These are phyloP conservation scores for Xerus rutilus DNA, from an alignment of 2,797 vertebrate genomes.

Conservation along the genomic window DNA sequence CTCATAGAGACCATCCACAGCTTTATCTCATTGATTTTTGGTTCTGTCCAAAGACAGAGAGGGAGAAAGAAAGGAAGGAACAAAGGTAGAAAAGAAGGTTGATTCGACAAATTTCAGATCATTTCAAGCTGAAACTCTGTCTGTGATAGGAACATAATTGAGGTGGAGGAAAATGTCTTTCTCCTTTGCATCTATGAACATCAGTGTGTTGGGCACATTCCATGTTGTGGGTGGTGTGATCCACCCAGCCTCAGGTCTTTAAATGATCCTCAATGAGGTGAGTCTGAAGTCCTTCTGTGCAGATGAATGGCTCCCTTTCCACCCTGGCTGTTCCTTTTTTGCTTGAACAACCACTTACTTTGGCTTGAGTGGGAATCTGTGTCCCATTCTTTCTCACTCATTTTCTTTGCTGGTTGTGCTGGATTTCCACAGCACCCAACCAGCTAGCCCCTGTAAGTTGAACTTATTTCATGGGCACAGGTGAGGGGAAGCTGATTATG, in stretches of 20 bases:
- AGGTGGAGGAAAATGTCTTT: background rate
- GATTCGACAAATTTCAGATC: background rate
- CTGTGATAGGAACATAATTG: background rate
- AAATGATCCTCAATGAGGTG: conserved; percentile 16
- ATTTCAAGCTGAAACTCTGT: background rate
- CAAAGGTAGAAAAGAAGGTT: background rate
- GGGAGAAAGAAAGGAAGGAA: background rate
- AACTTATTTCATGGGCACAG: background rate
- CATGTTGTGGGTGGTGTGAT: background rate
- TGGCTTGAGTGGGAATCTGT: background rate
- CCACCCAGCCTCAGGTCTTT: background rate
- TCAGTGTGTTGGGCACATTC: background rate
- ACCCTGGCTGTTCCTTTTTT: background rate
- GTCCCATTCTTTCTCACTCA: background rate
- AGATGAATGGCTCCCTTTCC: background rate
- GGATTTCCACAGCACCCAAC: background rate
- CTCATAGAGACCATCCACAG: background rate
- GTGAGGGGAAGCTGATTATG: background rate
- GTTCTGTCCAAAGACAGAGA: background rate
- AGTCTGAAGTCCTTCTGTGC: conserved; percentile 32
- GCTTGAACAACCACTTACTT: background rate
- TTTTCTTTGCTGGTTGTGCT: background rate
- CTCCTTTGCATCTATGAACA: background rate
- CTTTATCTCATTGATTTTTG: background rate
- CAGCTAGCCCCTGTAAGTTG: background rate